Base-by-base conservation (phyloP, 2,113 vertebrate genomes). In the Patagioenas fasciata region DNA sequence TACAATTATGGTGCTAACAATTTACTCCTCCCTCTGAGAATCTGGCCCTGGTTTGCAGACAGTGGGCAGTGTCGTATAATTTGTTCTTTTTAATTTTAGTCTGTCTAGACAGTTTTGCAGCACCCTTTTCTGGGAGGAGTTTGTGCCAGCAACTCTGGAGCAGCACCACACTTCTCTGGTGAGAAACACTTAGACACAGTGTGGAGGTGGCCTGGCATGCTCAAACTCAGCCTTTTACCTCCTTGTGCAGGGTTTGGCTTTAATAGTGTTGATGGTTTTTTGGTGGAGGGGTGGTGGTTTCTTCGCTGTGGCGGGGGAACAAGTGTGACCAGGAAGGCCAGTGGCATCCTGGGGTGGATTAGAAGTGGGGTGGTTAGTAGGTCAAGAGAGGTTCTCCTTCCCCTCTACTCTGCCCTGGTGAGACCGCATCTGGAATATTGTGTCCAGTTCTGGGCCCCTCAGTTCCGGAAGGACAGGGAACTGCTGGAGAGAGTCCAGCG, bases 81-180 rank as follows among this genome's bases (percentile, higher is more conserved):
- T 91, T 75, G 71, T 94, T 95, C 56, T 89, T 93, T 94, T 95
- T 89, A 62, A 96, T 96, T 97, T 94, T 89, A 93, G 80, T 91
- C 79, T 94, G 82, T 92, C 93, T 97, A 96, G 92, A 96, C 87
- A 65, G 50, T 94, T 95, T 47, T 89, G 42, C 72, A 93, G 80
- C 67, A 95, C 85, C 85, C 69, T 34, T 85, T 86, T 77, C 53
- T 78, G 73, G 40, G 61, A 51, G 29, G 61, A 80, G 24, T 85
- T 82, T 60, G 64, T 93, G 90, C 89, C 85, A 88, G 61, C 58
- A 87, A 50, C 62, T 81, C 67, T 72, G 85, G 69, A 90, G 81
- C 61, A 80, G 69, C 36, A 73, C 56, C 72, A 61, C 47, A 23
- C 42, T 86, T 73, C 11, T 60, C 60, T 80, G 74, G 53, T 93